These are phyloP conservation scores for Seriola aureovittata DNA, from an alignment of 2,113 vertebrate genomes.

Conservation along the genomic window DNA sequence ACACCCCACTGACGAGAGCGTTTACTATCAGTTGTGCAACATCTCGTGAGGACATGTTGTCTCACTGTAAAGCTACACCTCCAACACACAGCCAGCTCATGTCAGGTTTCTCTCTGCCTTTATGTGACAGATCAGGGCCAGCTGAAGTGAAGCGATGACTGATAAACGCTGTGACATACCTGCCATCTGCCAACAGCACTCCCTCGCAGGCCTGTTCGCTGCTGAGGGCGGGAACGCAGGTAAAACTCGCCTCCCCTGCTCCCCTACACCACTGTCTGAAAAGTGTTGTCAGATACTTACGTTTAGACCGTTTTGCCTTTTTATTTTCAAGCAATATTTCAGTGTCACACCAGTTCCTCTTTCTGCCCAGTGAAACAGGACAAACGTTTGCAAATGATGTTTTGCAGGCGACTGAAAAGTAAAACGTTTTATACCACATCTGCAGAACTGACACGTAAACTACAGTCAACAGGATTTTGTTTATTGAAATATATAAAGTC, in stretches of 20 bases:
- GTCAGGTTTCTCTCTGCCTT: not conserved
- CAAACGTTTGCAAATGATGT: too few species aligned
- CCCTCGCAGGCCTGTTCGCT: conserved; percentile 4
- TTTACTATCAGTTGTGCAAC: conserved; percentile 21
- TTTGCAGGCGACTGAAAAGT: too few species aligned
- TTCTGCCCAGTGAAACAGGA: not conserved
- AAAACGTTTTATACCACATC: too few species aligned
- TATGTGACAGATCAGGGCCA: conserved; percentile 42
- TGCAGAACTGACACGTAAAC: too few species aligned
- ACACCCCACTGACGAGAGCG: not conserved
- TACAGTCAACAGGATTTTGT: too few species aligned
- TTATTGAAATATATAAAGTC: too few species aligned
- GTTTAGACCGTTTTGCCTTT: not conserved
- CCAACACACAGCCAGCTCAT: not conserved
- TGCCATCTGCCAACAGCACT: conserved; percentile 43
- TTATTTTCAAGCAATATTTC: not conserved
- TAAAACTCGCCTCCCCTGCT: not conserved
- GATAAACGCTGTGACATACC: conserved; percentile 56
- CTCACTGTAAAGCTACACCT: conserved; percentile 1
- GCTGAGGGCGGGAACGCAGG: conserved; percentile 11
- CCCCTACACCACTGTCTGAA: not conserved
- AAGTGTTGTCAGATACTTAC: not conserved
- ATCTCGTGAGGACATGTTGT: not conserved
- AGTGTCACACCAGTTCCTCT: not conserved
- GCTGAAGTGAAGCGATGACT: conserved; percentile 38